Base-by-base conservation (phyloP, 2,888 invertebrate species). In the Ethmia dodecea region DNA sequence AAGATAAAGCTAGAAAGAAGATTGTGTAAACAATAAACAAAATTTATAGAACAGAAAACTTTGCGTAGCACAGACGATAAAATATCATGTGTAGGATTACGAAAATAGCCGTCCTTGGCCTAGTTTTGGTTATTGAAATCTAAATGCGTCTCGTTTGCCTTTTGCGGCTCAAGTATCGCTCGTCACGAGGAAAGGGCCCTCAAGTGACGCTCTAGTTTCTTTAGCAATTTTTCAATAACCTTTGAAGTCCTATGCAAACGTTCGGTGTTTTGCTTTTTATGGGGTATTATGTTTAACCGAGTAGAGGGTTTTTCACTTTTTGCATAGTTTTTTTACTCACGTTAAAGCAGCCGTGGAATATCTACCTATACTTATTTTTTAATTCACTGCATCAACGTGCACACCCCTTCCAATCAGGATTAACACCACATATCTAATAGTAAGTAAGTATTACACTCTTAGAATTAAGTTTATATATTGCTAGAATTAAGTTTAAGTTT, bases 61-160 rank as follows among this genome's bases (percentile, higher is more conserved):
- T 36, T 31, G 16, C 30, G 27, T 36, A 31, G 5, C 5, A 32
- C 5, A 28, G 25, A 24, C 37, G 32, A 39, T 27, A 33, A 30
- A 31, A 38, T 34, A 38, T 28, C 34, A 31, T 31, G 31, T 31
- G 28, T 15, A 38, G 39, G 37, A 46, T 51, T 53, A 52, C 46
- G 44, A 49, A 52, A 49, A 48, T 51, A 47, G 30, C 26, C 27
- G 39, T 12, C 42, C 42, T 43, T 43, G 42, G 30, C 39, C 37
- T 22, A 24, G 15, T 35, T 39, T 35, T 33, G 22, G 28, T 43
- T 32, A 39, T 34, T 34, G 42, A 37, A 35, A 39, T 33, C 35
- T 28, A 33, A 33, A 38, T 28, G 29, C 36, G 33, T 31, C 25
- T 33, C 34, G 27, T 39, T 42, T 39, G 29, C 33, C 31, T 39